Percentiles rank a stretch among this genome's conserved stretches.
Conservation (phyloP, 1,140 invertebrate genomes). For the Mizuhopecten yessoensis region DNA sequence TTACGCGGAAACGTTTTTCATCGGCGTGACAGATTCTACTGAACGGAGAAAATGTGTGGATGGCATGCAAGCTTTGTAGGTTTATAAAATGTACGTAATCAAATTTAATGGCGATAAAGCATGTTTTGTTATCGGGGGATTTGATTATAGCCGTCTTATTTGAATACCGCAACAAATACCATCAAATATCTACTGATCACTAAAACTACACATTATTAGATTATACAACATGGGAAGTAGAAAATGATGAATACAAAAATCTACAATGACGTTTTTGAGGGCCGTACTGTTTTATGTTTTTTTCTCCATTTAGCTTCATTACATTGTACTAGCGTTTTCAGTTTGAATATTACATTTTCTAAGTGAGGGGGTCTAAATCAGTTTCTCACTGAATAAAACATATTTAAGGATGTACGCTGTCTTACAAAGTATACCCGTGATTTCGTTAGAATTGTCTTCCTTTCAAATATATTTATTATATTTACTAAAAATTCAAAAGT, state of each 20-base stretch:
- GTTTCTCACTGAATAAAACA: not conserved
- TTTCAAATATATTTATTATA: no score
- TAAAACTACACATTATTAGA: not conserved
- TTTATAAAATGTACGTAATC: not conserved
- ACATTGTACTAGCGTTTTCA: not conserved
- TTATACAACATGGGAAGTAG: not conserved
- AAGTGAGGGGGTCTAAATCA: not conserved
- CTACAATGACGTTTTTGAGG: not conserved
- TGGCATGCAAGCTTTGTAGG: not conserved
- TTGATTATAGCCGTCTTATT: constrained; percentile 26
- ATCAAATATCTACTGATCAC: constrained; percentile 14
- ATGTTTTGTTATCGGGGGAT: not conserved
- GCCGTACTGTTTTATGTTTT: no score
- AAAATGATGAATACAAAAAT: not conserved
- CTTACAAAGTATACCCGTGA: no score
- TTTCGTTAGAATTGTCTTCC: no score
- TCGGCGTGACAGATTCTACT: not conserved
- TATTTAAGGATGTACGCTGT: no score
- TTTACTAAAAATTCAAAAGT: no score
- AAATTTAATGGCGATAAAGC: not conserved
- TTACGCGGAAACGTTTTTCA: not conserved
- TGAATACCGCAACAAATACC: not conserved
- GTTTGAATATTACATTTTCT: not conserved
- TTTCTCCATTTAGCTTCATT: not conserved
- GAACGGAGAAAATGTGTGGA: not conserved